Evolutionary conservation across 2,888 invertebrate species (phyloP).

Genomic region (Idaea straminata): DNA sequence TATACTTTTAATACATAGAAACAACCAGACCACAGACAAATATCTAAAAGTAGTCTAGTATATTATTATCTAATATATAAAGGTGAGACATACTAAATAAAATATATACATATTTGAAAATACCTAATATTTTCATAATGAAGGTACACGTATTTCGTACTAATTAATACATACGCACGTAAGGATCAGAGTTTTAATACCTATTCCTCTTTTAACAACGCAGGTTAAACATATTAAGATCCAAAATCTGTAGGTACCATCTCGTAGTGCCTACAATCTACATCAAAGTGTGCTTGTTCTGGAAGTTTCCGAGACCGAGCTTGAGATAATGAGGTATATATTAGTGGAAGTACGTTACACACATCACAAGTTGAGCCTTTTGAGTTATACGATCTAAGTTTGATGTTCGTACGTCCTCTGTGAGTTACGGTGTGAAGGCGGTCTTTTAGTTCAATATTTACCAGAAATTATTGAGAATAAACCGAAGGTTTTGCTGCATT

Average conservation of each 20-base stretch:
- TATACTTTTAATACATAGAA: too few relatives aligned
- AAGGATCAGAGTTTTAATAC: too few relatives aligned
- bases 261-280: neutral
- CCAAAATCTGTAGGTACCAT: neutral
- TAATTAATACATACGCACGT: too few relatives aligned
- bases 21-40: too few relatives aligned
- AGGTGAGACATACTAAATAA: too few relatives aligned
- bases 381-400: conserved; percentile 59
- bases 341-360: conserved; percentile 34
- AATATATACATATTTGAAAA: too few relatives aligned
- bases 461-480: too few relatives aligned
- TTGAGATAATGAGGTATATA: conserved; percentile 30
- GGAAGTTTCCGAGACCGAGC: conserved; percentile 24
- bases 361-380: conserved; percentile 52
- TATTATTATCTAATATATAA: too few relatives aligned
- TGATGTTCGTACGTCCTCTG: conserved; percentile 42
- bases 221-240: neutral
- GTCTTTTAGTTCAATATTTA: neutral
- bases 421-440: neutral
- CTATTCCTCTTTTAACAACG: too few relatives aligned
- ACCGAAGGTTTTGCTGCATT: neutral
- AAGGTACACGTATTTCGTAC: too few relatives aligned
- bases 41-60: too few relatives aligned
- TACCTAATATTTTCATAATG: too few relatives aligned
- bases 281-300: conserved; percentile 17